Conservation (phyloP, 2,113 vertebrate species). For the Gasterosteus aculeatus region DNA sequence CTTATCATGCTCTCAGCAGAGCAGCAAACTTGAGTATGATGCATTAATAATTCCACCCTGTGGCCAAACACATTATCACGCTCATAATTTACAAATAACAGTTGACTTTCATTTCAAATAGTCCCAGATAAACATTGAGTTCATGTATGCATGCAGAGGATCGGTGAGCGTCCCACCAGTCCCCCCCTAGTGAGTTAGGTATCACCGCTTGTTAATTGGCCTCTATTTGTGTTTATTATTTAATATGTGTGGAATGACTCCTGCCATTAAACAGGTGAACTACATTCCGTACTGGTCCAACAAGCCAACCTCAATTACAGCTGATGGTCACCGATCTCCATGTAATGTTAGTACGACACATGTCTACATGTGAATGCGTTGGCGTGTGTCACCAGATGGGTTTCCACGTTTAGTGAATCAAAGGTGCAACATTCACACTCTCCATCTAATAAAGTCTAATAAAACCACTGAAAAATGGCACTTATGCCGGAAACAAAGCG, state of each 20-base stretch:
- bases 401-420: slow-evolving; percentile 9
- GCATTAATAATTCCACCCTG: too few relatives aligned
- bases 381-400: background rate
- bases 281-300: background rate
- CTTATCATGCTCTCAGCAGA: too few relatives aligned
- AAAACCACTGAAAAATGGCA: background rate
- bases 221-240: background rate
- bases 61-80: too few relatives aligned
- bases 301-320: background rate
- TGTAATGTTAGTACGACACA: background rate
- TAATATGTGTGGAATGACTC: background rate
- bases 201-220: too few relatives aligned
- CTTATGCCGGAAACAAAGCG: background rate
- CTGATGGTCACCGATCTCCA: background rate
- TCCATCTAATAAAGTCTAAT: background rate
- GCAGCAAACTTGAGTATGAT: too few relatives aligned
- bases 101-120: too few relatives aligned
- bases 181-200: too few relatives aligned
- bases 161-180: too few relatives aligned
- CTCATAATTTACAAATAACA: too few relatives aligned
- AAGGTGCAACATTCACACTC: slow-evolving; percentile 9
- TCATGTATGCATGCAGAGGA: too few relatives aligned
- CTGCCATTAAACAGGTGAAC: background rate
- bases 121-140: too few relatives aligned
- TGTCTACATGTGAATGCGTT: background rate